Base-by-base conservation (phyloP, 92 coral and sea anemone genomes). In the Anthopleura xanthogrammica region DNA sequence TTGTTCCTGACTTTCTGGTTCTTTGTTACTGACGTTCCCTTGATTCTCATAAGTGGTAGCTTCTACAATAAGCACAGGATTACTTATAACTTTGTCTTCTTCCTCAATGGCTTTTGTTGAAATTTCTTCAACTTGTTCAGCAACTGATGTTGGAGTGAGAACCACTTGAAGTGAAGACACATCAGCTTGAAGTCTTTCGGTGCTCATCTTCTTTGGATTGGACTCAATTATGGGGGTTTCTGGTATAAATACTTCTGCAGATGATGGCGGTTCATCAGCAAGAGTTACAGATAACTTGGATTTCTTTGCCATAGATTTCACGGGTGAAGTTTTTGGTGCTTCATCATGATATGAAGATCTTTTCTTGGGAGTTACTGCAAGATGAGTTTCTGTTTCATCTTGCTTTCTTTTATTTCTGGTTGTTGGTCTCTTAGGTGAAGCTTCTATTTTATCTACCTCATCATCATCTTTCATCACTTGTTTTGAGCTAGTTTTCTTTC, bases 381-480 rank as follows among this genome's bases (percentile, higher is more conserved):
- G 58, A 46, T 46, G 14, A 76, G 17, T 80, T 81, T 77, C 81
- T 81, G 73, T 80, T 75, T 77, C 77, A 36, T 22, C 56, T 55
- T 80, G 86, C 68, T 89, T 89, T 52, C 85, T 82, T 55, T 86
- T 50, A 89, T 81, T 85, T 79, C 90, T 85, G 2, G 92, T 89
- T 2, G 58, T 56, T 56, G 24, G 24, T 40, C 76, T 75, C 11
- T 79, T 58, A 79, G 10, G 41, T 1, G 23, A 13, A 76, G 46
- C 22, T 82, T n/a, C 84, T 72, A 65, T 60, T 75, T 83, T 82
- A 77, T 72, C 81, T 19, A 13, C 9, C 50, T 46, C 79, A 29
- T 54, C 57, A 64, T 43, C 57, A 52, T 13, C 24, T 22, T 76
- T 46, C 85, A 43, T 71, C 70, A 40, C 20, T 83, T 60, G 74